Conservation (phyloP, 2,888 invertebrate species). For the Rotaria macrura region DNA sequence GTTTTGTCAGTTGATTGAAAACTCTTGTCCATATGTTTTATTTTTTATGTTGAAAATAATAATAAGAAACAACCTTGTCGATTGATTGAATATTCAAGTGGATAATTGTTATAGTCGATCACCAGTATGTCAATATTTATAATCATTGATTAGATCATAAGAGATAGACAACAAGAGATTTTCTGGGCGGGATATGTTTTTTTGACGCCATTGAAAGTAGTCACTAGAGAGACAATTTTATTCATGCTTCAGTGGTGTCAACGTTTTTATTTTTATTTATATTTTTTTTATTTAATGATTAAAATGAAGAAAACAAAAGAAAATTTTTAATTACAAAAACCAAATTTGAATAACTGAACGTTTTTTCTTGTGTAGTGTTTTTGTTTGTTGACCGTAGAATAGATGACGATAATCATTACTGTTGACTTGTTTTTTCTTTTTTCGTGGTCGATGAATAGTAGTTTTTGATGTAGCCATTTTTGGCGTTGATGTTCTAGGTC, state of each 20-base stretch:
- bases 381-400: not conserved
- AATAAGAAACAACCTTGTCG: not conserved
- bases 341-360: not conserved
- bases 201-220: no score
- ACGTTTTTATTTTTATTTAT: no score
- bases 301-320: not conserved
- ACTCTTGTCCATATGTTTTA: no score
- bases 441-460: not conserved
- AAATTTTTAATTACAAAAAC: not conserved
- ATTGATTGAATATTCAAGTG: not conserved
- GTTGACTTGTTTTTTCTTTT: not conserved
- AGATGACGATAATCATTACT: not conserved
- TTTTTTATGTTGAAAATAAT: no score
- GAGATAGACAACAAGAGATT: not conserved
- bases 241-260: no score
- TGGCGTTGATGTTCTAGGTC: no score
- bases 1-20: no score
- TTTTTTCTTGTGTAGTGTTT: not conserved
- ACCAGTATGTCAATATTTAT: not conserved
- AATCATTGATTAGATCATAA: not conserved
- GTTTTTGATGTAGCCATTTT: not conserved
- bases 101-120: not conserved
- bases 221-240: no score
- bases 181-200: not conserved
- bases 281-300: no score